These are phyloP conservation scores for Brachionus paranguensis DNA, from an alignment of 1,140 invertebrate genomes.

Conservation along the genomic window DNA sequence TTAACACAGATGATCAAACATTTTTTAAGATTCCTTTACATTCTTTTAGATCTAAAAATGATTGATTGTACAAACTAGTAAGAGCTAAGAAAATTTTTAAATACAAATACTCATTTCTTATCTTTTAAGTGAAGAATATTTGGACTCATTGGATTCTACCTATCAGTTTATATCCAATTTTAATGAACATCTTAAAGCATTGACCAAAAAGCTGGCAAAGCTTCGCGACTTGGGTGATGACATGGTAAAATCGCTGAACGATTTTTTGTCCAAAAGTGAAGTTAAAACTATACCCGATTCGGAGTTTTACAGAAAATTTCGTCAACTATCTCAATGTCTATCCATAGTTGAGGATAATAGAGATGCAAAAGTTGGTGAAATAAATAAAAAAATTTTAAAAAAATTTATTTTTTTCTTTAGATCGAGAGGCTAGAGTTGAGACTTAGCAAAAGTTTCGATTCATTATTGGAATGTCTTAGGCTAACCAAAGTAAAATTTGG, in stretches of 20 bases:
- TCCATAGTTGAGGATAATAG: conserved; percentile 12
- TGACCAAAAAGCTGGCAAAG: neutral
- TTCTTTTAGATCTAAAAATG: neutral
- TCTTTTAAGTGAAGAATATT: neutral
- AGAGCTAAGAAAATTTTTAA: neutral
- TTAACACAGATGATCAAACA: neutral
- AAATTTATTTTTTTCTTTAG: neutral
- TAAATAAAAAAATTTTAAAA: neutral
- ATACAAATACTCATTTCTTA: neutral
- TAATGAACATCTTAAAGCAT: neutral
- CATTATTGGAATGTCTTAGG: neutral
- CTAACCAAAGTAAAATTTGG: neutral
- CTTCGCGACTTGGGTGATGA: conserved; percentile 7
- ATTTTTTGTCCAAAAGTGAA: neutral
- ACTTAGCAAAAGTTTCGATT: neutral
- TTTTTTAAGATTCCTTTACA: neutral
- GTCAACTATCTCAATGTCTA: neutral
- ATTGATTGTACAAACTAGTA: neutral
- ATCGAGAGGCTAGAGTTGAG: neutral
- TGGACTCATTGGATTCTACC: neutral
- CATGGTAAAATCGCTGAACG: neutral
- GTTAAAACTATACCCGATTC: neutral
- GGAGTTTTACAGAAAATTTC: neutral
- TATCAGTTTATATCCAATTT: neutral
- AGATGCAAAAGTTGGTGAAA: neutral